Percentiles rank a stretch among this genome's conserved stretches.
These are phyloP conservation scores for Gastracanthus pulcherrimus DNA, from an alignment of 2,888 invertebrate genomes.

Conservation along the genomic window DNA sequence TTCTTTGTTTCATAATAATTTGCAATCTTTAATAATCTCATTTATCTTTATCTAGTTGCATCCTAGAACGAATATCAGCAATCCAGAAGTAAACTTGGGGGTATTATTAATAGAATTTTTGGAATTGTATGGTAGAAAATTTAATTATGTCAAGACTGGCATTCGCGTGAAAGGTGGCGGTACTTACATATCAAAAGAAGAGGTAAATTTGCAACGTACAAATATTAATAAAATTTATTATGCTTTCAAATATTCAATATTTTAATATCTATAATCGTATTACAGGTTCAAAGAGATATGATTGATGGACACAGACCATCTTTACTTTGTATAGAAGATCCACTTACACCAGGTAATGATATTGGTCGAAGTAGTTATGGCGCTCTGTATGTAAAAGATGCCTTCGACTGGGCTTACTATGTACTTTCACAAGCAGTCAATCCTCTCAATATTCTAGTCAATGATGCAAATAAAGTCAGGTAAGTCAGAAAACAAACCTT, in stretches of 20 bases:
- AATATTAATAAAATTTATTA: not conserved
- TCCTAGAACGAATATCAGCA: slow-evolving; percentile 87
- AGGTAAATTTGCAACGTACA: slow-evolving; percentile 77
- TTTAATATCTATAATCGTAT: slow-evolving; percentile 22
- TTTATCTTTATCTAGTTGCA: slow-evolving; percentile 83
- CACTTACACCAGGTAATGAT: slow-evolving; percentile 96
- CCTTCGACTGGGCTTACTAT: slow-evolving; percentile 97
- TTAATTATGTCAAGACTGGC: slow-evolving; percentile 96
- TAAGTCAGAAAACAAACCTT: slow-evolving; percentile 61
- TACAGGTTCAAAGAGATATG: slow-evolving; percentile 91
- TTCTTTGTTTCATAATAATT: not conserved
- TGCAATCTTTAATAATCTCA: not conserved
- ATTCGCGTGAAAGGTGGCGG: slow-evolving; percentile 97
- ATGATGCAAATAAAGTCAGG: slow-evolving; percentile 79
- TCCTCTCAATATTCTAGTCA: slow-evolving; percentile 78
- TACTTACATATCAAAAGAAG: slow-evolving; percentile 95
- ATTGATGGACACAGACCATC: slow-evolving; percentile 96
- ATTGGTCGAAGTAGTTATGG: slow-evolving; percentile 98
- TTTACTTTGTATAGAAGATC: slow-evolving; percentile 98
- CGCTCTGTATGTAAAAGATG: slow-evolving; percentile 91
- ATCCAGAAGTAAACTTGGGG: slow-evolving; percentile 88
- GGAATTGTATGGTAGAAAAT: slow-evolving; percentile 97
- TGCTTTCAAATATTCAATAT: not conserved
- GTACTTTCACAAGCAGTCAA: slow-evolving; percentile 88
- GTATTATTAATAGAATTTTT: slow-evolving; percentile 97